These are phyloP conservation scores for Drosophila paucipuncta DNA, from an alignment of 2,888 invertebrate genomes.

Conservation along the genomic window DNA sequence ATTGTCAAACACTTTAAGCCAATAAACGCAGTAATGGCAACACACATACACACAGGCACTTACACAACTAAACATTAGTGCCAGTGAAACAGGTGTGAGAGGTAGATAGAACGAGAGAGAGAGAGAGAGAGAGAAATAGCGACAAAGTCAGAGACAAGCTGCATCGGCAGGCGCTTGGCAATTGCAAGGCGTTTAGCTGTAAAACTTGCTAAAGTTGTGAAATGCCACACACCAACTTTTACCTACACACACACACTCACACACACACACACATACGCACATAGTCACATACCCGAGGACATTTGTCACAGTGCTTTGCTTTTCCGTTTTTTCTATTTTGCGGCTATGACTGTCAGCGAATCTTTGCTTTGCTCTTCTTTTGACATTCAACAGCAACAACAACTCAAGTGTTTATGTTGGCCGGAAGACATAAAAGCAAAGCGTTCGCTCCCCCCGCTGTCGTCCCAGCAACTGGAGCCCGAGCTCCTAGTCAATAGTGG, in stretches of 20 bases:
- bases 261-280: constrained; percentile 28
- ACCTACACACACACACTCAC: constrained; percentile 30
- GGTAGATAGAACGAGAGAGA: not conserved
- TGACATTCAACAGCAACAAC: constrained; percentile 57
- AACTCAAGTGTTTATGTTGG: constrained; percentile 81
- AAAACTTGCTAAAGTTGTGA: constrained; percentile 73
- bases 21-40: constrained; percentile 73
- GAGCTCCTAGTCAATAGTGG: constrained; percentile 6
- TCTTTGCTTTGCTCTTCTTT: constrained; percentile 65
- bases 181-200: constrained; percentile 80
- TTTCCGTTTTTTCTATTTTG: constrained; percentile 38
- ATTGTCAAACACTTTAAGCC: constrained; percentile 82
- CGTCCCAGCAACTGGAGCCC: constrained; percentile 11
- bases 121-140: constrained; percentile 5
- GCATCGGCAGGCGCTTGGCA: constrained; percentile 63
- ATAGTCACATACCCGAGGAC: constrained; percentile 55
- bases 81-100: constrained; percentile 45
- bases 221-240: constrained; percentile 68
- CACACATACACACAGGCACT: constrained; percentile 19
- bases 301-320: constrained; percentile 70
- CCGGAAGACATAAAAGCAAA: constrained; percentile 82
- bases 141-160: constrained; percentile 29
- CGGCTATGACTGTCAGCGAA: constrained; percentile 72
- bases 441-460: constrained; percentile 12
- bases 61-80: constrained; percentile 7